Evolutionary conservation across 2,888 invertebrate genomes (phyloP), one percentile per base, ranked within the genome.

Genomic region (Xanthia icteritia): DNA sequence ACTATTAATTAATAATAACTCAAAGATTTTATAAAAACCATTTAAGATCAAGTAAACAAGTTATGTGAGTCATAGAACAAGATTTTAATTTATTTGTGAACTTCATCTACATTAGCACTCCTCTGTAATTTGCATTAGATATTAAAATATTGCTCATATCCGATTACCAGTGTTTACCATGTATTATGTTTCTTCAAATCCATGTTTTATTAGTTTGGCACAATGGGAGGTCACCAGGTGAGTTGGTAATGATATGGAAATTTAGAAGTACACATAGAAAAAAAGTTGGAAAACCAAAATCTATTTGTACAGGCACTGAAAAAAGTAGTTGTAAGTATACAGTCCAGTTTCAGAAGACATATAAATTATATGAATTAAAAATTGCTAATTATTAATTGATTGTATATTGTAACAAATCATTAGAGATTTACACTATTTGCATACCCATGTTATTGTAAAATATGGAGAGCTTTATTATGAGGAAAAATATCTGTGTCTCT

Each of bases 51-150:
- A 77, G 80, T 86, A 88, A 80, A 86, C 80, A 81, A 73, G 81
- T 68, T 5, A 51, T 20, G 48, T 86, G 79, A 88, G 56, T 84
- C 85, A 87, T 60, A 54, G 45, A 72, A 82, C 84, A 71, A 81
- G 84, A 86, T 80, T 74, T 60, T 81, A 83, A 80, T 76, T 73
- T 80, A 70, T 78, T 70, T 56, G 45, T 80, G 36, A 66, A 58
- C 58, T 77, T 80, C 58, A 74, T 76, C 51, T 70, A 74, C 58
- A 42, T 64, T 61, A 73, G 80, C 80, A 77, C 84, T 80, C 78
- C 85, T 82, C 31, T 0, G 6, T 83, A 31, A 86, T 88, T 88
- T 78, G 75, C 86, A 89, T 86, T 83, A 67, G 60, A 66, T 77
- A 87, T 81, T 71, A 83, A 65, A 84, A 73, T 76, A 73, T 73